Conservation (phyloP, 2,113 vertebrate species). For the Chitala chitala region DNA sequence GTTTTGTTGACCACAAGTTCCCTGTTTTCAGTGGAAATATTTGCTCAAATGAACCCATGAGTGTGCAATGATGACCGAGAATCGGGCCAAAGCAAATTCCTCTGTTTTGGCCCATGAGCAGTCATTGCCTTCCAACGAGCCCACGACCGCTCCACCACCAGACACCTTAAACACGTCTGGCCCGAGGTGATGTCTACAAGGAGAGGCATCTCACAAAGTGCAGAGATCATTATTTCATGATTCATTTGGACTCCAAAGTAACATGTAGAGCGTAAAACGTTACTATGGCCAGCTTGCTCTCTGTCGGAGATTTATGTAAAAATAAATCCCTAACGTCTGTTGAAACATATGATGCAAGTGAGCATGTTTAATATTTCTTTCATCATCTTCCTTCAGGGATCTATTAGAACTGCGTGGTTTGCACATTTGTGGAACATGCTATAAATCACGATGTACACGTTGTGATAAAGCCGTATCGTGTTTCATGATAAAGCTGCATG, state of each 20-base stretch:
- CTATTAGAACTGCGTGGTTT: conserved; percentile 45
- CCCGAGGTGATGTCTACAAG: conserved; percentile 22
- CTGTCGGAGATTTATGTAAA: conserved; percentile 50
- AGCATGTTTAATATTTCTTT: conserved; percentile 41
- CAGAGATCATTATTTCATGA: conserved; percentile 42
- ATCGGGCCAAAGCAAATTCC: not conserved
- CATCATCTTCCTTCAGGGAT: conserved; percentile 26
- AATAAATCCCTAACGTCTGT: conserved; percentile 53
- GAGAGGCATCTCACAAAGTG: conserved; percentile 24
- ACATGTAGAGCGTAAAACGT: conserved; percentile 51
- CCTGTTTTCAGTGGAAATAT: too few species aligned
- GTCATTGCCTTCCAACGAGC: not conserved
- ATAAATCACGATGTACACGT: conserved; percentile 46
- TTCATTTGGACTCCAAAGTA: conserved; percentile 51
- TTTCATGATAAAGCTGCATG: not conserved
- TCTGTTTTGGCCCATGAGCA: too few species aligned
- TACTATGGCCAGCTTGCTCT: conserved; percentile 44
- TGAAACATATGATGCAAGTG: conserved; percentile 47
- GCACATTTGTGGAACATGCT: conserved; percentile 48
- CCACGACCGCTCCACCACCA: not conserved
- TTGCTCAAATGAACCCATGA: too few species aligned
- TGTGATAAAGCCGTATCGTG: conserved; percentile 15
- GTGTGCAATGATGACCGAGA: not conserved
- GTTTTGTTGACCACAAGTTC: too few species aligned
- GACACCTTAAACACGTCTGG: not conserved